These are phyloP conservation scores for Solea solea DNA, from an alignment of 2,113 vertebrate species.

Conservation along the genomic window DNA sequence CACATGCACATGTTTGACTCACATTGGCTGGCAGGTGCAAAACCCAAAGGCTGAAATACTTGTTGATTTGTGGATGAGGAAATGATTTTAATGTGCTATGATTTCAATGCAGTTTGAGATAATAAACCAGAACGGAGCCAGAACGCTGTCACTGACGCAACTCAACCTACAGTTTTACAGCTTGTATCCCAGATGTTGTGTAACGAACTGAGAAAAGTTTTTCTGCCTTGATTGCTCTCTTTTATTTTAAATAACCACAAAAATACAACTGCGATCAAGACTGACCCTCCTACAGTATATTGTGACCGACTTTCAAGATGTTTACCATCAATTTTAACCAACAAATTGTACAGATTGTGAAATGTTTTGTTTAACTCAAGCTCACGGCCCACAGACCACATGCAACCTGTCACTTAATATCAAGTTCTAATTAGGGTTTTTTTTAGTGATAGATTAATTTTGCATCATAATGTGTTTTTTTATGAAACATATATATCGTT, in stretches of 20 bases:
- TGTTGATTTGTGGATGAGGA: conserved; percentile 25
- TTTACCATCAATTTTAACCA: background rate
- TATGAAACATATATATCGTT: too few relatives aligned
- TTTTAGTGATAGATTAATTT: too few relatives aligned
- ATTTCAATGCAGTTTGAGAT: conserved; percentile 1
- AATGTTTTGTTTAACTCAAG: too few relatives aligned
- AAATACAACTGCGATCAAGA: too few relatives aligned
- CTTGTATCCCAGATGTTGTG: background rate
- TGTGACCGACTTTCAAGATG: too few relatives aligned
- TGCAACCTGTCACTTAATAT: too few relatives aligned
- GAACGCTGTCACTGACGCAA: background rate
- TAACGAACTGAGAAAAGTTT: background rate
- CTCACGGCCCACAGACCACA: too few relatives aligned
- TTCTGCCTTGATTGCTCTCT: background rate
- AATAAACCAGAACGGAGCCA: background rate
- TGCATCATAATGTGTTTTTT: too few relatives aligned
- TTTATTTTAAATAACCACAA: background rate
- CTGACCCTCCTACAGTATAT: too few relatives aligned
- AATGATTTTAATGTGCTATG: conserved; percentile 7
- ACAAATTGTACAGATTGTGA: too few relatives aligned
- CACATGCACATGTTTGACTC: conserved; percentile 31
- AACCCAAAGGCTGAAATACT: conserved; percentile 1
- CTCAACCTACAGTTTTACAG: background rate
- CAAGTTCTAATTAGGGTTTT: too few relatives aligned
- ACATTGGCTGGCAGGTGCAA: conserved; percentile 32